Conservation (phyloP, 2,888 invertebrate species). For the Phanerotoma sp. region DNA sequence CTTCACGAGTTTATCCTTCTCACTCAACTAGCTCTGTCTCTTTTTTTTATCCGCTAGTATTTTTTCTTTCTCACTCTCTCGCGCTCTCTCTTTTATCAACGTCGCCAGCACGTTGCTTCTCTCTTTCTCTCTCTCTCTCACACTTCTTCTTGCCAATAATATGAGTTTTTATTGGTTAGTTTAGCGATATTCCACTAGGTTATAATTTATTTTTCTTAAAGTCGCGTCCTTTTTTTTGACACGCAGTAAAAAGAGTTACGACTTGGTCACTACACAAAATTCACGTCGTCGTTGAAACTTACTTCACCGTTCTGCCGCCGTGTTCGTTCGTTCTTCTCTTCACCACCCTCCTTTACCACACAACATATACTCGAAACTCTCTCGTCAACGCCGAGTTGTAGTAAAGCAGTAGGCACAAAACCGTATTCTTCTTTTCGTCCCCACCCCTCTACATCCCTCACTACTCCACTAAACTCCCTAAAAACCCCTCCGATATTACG, state of each 20-base stretch:
- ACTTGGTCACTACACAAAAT: slow-evolving; percentile 41
- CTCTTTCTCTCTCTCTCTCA: slow-evolving; percentile 19
- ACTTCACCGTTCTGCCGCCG: slow-evolving; percentile 29
- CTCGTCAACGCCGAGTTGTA: no score
- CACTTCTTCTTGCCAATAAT: neutral
- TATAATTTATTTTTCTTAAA: no score
- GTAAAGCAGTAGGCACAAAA: no score
- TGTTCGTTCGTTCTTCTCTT: slow-evolving; percentile 11
- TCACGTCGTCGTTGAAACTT: slow-evolving; percentile 39
- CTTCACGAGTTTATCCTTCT: neutral
- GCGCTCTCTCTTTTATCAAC: neutral
- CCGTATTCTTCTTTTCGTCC: no score
- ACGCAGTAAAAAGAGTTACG: slow-evolving; percentile 34
- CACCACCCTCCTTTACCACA: slow-evolving; percentile 2
- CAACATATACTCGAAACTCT: neutral
- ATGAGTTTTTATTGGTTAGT: no score
- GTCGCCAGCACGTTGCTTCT: no score
- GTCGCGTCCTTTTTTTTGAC: slow-evolving; percentile 3
- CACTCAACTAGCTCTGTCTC: slow-evolving; percentile 8
- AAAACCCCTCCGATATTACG: slow-evolving; percentile 16
- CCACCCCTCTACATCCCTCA: slow-evolving; percentile 16
- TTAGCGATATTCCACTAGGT: no score
- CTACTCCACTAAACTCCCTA: slow-evolving; percentile 1
- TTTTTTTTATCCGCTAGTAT: neutral
- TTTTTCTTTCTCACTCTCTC: neutral